Evolutionary conservation across 2,113 vertebrate species (phyloP), one percentile per base, ranked within the genome.

Genomic region (Marcusenius ussheri): DNA sequence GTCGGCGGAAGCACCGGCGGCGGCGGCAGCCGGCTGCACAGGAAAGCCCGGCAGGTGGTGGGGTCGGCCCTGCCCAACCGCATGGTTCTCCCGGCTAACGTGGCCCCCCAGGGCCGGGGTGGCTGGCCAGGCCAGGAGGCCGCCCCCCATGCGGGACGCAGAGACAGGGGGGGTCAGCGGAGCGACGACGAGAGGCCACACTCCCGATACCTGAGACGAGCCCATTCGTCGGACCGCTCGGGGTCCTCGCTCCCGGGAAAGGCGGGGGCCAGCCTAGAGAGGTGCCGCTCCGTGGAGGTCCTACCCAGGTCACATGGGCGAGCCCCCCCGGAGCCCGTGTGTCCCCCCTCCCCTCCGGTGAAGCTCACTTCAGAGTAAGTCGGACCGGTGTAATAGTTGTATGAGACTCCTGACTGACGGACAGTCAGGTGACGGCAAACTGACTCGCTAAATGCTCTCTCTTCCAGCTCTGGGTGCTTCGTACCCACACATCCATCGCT

Each of bases 221-320:
- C 98, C 21, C 97, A 98, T 90, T 99, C 98, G 5, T 97, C 98
- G 8, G 98, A 98, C 3, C 96, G 97, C 90, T 97, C 96, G 3
- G 91, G 94, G 35, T 88, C 94, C 6, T 93, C 95, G 0, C 91
- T 93, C 50, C 95, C 91, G 46, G 93, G 91, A 74, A 90, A 89
- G 3, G 90, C 93, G 47, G 90, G 91, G 0, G 88, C 83, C 2
- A 88, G 93, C 74, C 70, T 96, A 58, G 97, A 96, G 89, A 95
- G 98, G 9, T 98, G 97, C 89, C 97, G 97, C 93, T 99, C 98
- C 0, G 92, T 97, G 91, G 98, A 99, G 91, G 91, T 94, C 58
- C 95, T 98, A 92, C 91, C 95, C 5, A 95, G 94, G 46, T 90
- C 96, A 15, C 95, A 92, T 70, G 92, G 93, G 90, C n/a, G 94